Evolutionary conservation across 2,113 vertebrate species (phyloP).

Genomic region (Raja brachyura): DNA sequence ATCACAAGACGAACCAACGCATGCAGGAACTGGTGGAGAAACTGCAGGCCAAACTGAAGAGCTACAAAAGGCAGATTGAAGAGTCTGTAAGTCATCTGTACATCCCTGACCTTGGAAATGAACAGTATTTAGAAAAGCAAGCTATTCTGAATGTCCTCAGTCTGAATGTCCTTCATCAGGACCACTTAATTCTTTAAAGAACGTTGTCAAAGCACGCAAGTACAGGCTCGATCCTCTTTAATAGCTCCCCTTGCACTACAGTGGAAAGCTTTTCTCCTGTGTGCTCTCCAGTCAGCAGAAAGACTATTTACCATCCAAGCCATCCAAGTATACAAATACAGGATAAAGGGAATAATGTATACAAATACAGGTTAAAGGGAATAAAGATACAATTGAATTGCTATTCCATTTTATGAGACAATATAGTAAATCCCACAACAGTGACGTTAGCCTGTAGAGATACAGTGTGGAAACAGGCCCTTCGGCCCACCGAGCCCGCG

Average conservation of each 20-base stretch:
- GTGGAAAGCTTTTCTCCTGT: no score
- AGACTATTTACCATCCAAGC: no score
- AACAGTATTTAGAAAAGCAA: neutral
- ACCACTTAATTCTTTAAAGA: neutral
- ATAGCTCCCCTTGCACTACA: neutral
- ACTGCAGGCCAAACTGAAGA: conserved; percentile 60
- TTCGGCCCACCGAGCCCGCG: no score
- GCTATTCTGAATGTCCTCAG: neutral
- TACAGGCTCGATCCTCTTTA: neutral
- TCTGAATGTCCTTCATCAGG: neutral
- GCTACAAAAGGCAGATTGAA: conserved; percentile 57
- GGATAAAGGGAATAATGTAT: no score
- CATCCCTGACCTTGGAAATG: no score
- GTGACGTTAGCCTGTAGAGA: no score
- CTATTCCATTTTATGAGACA: neutral
- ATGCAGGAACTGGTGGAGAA: conserved; percentile 62
- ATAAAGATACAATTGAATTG: neutral
- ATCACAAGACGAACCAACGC: conserved; percentile 58
- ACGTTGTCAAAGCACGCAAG: neutral
- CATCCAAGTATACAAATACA: no score
- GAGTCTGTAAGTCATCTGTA: conserved; percentile 44
- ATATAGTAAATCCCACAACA: neutral
- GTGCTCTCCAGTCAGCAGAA: no score
- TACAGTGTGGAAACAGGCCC: no score
- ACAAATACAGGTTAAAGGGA: no score